These are phyloP conservation scores for Lamprologus tigripictilis DNA, from an alignment of 2,113 vertebrate species.

Conservation along the genomic window DNA sequence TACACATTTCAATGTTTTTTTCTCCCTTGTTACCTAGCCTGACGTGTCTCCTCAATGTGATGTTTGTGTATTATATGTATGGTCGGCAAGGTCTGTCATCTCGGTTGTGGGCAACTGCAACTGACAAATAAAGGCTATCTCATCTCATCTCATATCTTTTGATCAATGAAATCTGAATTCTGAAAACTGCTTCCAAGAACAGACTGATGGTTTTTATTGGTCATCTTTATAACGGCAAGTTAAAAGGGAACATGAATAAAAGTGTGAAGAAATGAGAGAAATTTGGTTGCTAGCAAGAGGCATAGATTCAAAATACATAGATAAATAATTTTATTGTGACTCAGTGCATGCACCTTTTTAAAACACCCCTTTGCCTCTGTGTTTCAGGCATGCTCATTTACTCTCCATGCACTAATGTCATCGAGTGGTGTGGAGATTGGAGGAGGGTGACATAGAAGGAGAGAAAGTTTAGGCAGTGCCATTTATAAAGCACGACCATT, in stretches of 20 bases:
- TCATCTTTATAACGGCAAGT: neutral
- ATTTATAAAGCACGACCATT: slow-evolving; percentile 45
- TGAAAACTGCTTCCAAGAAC: neutral
- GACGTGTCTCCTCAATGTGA: neutral
- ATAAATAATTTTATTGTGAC: neutral
- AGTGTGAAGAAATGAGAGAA: neutral
- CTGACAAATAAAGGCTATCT: neutral
- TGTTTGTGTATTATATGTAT: neutral
- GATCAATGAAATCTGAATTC: neutral
- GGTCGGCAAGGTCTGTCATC: neutral
- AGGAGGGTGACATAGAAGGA: neutral
- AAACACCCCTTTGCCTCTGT: neutral
- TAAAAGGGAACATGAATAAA: neutral
- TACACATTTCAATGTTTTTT: neutral
- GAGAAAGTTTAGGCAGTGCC: slow-evolving; percentile 36
- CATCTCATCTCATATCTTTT: neutral
- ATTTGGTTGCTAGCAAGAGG: neutral
- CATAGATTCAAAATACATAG: slow-evolving; percentile 10
- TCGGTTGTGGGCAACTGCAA: neutral
- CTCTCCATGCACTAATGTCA: neutral
- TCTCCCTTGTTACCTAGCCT: neutral
- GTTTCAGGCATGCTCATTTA: neutral
- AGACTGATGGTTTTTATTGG: neutral
- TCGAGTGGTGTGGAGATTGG: neutral
- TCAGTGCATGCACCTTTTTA: neutral